Conservation (phyloP, 1,140 invertebrate genomes). For the Apis cerana region DNA sequence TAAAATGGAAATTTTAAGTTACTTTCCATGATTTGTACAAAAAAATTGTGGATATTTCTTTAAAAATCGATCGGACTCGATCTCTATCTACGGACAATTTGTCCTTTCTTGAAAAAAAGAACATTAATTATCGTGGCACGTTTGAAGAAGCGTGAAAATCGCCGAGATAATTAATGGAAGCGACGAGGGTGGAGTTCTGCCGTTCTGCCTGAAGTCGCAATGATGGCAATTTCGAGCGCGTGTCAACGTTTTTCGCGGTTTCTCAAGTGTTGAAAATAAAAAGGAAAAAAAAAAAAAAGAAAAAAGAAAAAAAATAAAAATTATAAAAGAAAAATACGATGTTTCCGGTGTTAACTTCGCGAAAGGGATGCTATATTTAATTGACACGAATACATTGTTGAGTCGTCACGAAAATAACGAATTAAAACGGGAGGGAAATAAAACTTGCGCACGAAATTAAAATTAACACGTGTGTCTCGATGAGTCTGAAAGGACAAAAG, state of each 20-base stretch:
- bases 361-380: slow-evolving; percentile 17
- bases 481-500: background rate
- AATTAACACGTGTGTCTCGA: background rate
- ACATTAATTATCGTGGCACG: slow-evolving; percentile 34
- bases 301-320: background rate
- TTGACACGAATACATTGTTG: slow-evolving; percentile 9
- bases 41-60: background rate
- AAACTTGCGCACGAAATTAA: background rate
- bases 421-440: slow-evolving; percentile 13
- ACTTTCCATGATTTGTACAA: background rate
- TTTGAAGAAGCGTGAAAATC: slow-evolving; percentile 30
- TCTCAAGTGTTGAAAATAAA: background rate
- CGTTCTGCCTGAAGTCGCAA: background rate
- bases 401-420: slow-evolving; percentile 1
- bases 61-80: background rate
- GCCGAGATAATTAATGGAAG: slow-evolving; percentile 25
- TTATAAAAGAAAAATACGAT: background rate
- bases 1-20: background rate
- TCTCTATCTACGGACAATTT: slow-evolving; percentile 18
- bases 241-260: background rate
- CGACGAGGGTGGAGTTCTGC: background rate
- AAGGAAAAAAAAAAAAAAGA: background rate
- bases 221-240: background rate
- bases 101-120: background rate
- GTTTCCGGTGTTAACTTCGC: background rate